Base-by-base conservation (phyloP, 1,140 invertebrate genomes). In the Stenopsyche tienmushanensis region DNA sequence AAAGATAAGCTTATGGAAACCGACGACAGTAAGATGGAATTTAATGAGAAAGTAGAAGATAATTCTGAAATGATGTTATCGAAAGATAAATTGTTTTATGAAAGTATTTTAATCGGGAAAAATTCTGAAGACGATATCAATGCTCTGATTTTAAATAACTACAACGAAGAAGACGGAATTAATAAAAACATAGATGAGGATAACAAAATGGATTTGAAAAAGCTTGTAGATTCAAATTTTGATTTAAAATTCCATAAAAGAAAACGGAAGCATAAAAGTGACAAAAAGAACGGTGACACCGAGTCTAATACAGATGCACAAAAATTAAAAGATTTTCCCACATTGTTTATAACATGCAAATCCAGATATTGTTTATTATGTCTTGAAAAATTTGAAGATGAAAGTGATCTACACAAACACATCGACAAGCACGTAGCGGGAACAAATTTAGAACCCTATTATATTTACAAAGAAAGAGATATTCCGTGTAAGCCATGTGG, bases 391-490 rank as follows among this genome's bases (percentile, higher is more conserved):
- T 65, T 58, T 18, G 59, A 34, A 18, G 49, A 71, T 29, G 29
- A 58, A 17, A 42, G 42, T 3, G 34, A n/a, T 39, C 58, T 71
- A 24, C 20, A 62, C 44, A 17, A 63, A 24, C 69, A 71, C 29
- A 49, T 71, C 0, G 59, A 67, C 18, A 25, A 57, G 17, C 69
- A 71, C 25, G 23, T 65, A 3, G 15, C 15, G 10, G 66, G 63
- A n/a, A 65, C 66, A 9, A 47, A 63, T 45, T 47, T 71, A 18
- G 63, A 67, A 24, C 57, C 69, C 24, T 71, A 71, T 62, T 71
- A 71, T 39, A 34, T 49, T 18, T 39, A 67, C 44, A 59, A 53
- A 9, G 65, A 67, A 10, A 34, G 58, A 9, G 52, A 71, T 49
- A 62, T 71, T 3, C 34, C 24, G 9, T 71, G 69, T 39, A 55